These are phyloP conservation scores for Polietes domitor DNA, from an alignment of 2,888 invertebrate species.

Conservation along the genomic window DNA sequence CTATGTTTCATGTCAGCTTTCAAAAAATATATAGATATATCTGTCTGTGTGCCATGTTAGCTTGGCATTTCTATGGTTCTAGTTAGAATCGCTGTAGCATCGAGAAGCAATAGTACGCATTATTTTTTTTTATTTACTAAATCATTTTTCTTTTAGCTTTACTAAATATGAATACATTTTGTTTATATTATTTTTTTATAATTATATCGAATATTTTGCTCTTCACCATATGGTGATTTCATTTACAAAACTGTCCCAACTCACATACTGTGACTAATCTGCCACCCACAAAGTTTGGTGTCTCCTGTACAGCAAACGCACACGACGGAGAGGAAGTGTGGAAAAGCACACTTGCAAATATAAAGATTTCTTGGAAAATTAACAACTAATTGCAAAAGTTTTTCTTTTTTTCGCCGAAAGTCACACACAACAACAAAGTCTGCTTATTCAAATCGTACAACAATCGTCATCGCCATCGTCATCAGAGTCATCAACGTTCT, in stretches of 20 bases:
- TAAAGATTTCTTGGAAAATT: constrained; percentile 22
- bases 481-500: background rate
- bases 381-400: constrained; percentile 39
- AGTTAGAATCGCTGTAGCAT: too few relatives aligned
- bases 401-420: constrained; percentile 1
- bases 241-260: background rate
- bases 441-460: constrained; percentile 33
- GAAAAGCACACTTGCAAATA: background rate
- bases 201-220: background rate
- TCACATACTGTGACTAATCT: background rate
- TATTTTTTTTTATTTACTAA: too few relatives aligned
- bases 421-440: constrained; percentile 3
- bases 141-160: too few relatives aligned
- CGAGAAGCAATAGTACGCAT: too few relatives aligned
- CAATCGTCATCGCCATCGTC: constrained; percentile 14
- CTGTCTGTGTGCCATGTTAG: too few relatives aligned
- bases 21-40: too few relatives aligned
- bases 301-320: background rate
- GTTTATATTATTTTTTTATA: too few relatives aligned
- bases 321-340: background rate
- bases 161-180: too few relatives aligned
- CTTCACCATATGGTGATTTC: background rate
- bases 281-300: background rate
- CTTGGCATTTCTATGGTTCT: too few relatives aligned
- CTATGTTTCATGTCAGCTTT: too few relatives aligned